These are phyloP conservation scores for Mesocricetus auratus DNA, from an alignment of 2,113 vertebrate species.

Conservation along the genomic window DNA sequence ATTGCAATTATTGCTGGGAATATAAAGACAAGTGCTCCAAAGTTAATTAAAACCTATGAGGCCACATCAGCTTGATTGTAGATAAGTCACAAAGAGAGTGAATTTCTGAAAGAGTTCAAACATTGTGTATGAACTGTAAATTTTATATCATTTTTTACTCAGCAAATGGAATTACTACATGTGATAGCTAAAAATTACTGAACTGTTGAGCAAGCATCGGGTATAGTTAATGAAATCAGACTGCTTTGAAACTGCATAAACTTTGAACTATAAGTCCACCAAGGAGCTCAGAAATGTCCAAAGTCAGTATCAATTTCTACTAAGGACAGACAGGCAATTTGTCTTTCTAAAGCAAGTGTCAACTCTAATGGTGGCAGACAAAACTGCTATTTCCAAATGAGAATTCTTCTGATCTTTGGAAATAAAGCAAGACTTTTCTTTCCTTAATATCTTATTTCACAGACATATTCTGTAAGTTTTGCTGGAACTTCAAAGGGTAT, in stretches of 20 bases:
- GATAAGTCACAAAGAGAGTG: background rate
- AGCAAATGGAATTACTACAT: constrained; percentile 79
- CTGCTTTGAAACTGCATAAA: constrained; percentile 59
- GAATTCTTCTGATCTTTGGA: background rate
- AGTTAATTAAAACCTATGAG: constrained; percentile 62
- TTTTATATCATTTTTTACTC: constrained; percentile 75
- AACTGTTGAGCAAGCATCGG: constrained; percentile 41
- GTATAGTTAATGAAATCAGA: constrained; percentile 55
- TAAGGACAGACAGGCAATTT: background rate
- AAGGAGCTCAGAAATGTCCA: background rate
- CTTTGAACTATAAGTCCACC: background rate
- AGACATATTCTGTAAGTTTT: background rate
- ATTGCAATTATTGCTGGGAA: constrained; percentile 58
- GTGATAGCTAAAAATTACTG: constrained; percentile 49
- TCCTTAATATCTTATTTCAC: background rate
- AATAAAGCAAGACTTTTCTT: background rate
- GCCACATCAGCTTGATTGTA: constrained; percentile 37
- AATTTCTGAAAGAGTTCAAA: constrained; percentile 61
- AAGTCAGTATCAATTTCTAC: constrained; percentile 27
- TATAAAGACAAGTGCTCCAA: constrained; percentile 44
- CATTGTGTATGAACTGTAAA: constrained; percentile 63
- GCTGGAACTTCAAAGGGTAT: background rate
- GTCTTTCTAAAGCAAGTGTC: background rate
- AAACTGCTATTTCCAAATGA: background rate
- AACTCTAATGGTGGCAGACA: background rate